Base-by-base conservation (phyloP, 2,888 invertebrate species). In the Lasioglossum leucozonium region DNA sequence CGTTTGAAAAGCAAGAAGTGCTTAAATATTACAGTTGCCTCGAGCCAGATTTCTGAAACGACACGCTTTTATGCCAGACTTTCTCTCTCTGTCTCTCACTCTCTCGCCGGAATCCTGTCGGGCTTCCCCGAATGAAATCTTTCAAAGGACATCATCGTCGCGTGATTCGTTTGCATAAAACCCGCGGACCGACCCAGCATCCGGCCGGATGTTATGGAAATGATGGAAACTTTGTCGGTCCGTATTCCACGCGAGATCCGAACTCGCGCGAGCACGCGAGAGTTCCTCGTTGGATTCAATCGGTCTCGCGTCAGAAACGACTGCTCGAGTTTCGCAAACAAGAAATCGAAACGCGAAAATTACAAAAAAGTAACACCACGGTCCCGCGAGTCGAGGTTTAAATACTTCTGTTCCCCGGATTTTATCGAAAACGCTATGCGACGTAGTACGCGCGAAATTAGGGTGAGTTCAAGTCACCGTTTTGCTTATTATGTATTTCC, bases 171-270 rank as follows among this genome's bases (percentile, higher is more conserved):
- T 77, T 82, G 77, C 72, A 84, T 72, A 72, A 82, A 84, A 82
- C 77, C 82, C 82, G 81, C 42, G 51, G 72, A 30, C 81, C 76
- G 40, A 65, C 42, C 75, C 65, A 44, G 65, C 79, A 84, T 82
- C 74, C 84, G 77, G 55, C 65, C 78, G 72, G 79, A 82, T 83
- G 85, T 83, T 85, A 85, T 85, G 85, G 83, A 83, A 85, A 85
- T 85, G 83, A 72, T 72, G 67, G 83, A 72, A 85, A 85, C 76
- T 85, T 85, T 76, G 71, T 72, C 71, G 78, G 74, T 71, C 77
- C 72, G 51, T 77, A 84, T 84, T 82, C 77, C 72, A 26, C 22
- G 69, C 72, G 22, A 37, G 44, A 51, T 62, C 55, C 37, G 75
- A 81, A 72, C 30, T 47, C 72, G 47, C 47, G 72, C 16, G 44